Evolutionary conservation across 1,140 invertebrate species (phyloP).

Genomic region (Achroia grisella): DNA sequence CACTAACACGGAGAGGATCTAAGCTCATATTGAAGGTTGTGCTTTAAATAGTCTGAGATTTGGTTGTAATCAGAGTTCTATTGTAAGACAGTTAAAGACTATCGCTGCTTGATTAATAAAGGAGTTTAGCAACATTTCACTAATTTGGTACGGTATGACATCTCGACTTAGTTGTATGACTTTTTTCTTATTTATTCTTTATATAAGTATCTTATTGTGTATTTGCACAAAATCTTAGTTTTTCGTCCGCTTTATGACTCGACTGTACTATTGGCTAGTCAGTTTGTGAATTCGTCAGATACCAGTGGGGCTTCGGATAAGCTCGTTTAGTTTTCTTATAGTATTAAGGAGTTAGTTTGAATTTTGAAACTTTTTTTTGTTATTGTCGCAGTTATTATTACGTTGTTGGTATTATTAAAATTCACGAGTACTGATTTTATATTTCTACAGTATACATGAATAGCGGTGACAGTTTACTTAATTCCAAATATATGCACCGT

Average conservation of each 20-base stretch:
- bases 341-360: slow-evolving; percentile 21
- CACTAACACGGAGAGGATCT: slow-evolving; percentile 2
- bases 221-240: slow-evolving; percentile 23
- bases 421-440: background rate
- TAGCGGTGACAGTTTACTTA: too few species aligned
- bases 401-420: too few species aligned
- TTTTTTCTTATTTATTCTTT: slow-evolving; percentile 2
- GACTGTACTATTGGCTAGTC: slow-evolving; percentile 48
- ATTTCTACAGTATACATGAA: too few species aligned
- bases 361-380: slow-evolving; percentile 29
- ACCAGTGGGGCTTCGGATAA: slow-evolving; percentile 33
- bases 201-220: background rate
- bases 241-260: slow-evolving; percentile 10
- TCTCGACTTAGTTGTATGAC: slow-evolving; percentile 5
- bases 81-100: slow-evolving; percentile 8
- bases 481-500: too few species aligned
- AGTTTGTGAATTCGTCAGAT: slow-evolving; percentile 38
- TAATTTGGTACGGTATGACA: slow-evolving; percentile 7
- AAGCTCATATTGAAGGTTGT: slow-evolving; percentile 55
- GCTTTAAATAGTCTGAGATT: slow-evolving; percentile 39
- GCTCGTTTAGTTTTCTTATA: slow-evolving; percentile 35
- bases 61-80: slow-evolving; percentile 29
- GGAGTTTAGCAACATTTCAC: slow-evolving; percentile 53
- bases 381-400: background rate
- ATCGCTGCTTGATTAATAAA: slow-evolving; percentile 5